These are phyloP conservation scores for Bhutanitis thaidina DNA, from an alignment of 2,888 invertebrate genomes.

Conservation along the genomic window DNA sequence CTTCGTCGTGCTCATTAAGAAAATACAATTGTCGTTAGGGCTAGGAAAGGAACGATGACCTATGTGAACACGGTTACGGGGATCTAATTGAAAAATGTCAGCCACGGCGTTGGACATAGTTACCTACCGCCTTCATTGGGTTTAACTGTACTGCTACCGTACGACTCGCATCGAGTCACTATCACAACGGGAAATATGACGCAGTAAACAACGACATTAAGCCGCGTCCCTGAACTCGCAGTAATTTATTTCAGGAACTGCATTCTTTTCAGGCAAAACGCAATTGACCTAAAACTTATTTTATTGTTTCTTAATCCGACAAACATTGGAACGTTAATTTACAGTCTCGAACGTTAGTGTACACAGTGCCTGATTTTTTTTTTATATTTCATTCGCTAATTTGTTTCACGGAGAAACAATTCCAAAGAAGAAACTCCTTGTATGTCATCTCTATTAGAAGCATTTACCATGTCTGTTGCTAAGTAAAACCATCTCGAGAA, in stretches of 20 bases:
- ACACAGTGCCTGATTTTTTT: slow-evolving; percentile 40
- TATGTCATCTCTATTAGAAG: slow-evolving; percentile 58
- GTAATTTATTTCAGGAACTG: slow-evolving; percentile 54
- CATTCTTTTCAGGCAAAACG: slow-evolving; percentile 43
- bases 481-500: slow-evolving; percentile 65
- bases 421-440: slow-evolving; percentile 46
- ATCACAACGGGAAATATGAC: slow-evolving; percentile 62
- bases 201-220: slow-evolving; percentile 32
- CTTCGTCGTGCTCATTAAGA: background rate
- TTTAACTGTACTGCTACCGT: slow-evolving; percentile 69
- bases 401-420: slow-evolving; percentile 45
- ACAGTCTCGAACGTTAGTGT: slow-evolving; percentile 23
- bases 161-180: slow-evolving; percentile 50
- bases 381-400: slow-evolving; percentile 30
- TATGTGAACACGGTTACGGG: slow-evolving; percentile 63
- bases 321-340: background rate
- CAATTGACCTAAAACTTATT: slow-evolving; percentile 40
- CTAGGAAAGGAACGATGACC: slow-evolving; percentile 38
- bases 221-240: slow-evolving; percentile 42
- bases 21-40: slow-evolving; percentile 32
- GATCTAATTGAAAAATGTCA: slow-evolving; percentile 57
- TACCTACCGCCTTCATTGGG: slow-evolving; percentile 59
- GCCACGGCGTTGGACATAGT: slow-evolving; percentile 50
- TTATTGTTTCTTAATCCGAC: too few species aligned
- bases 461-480: slow-evolving; percentile 67